Evolutionary conservation across 2,113 vertebrate genomes (phyloP).

Genomic region (Panurus biarmicus): DNA sequence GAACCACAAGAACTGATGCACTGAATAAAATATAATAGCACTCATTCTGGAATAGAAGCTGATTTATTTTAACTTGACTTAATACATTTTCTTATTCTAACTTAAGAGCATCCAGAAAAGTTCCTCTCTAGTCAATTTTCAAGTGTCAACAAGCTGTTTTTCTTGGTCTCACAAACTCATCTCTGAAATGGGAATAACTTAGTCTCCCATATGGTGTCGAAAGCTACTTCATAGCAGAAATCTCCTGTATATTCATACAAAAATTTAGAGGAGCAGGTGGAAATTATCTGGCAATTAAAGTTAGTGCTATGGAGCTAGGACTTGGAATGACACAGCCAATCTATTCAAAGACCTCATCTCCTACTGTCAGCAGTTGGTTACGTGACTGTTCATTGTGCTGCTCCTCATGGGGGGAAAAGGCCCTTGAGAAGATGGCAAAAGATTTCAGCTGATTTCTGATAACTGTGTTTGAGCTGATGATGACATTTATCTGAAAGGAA

Average conservation of each 20-base stretch:
- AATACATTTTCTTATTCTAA: slow-evolving; percentile 29
- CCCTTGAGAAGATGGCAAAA: not conserved
- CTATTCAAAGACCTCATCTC: slow-evolving; percentile 8
- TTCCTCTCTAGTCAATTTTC: slow-evolving; percentile 28
- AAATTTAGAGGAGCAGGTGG: slow-evolving; percentile 45
- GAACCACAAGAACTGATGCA: not conserved
- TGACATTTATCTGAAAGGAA: slow-evolving; percentile 35
- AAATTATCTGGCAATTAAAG: slow-evolving; percentile 57
- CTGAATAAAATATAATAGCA: not conserved
- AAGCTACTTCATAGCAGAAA: slow-evolving; percentile 30
- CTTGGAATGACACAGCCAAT: slow-evolving; percentile 3
- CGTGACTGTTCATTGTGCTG: not conserved
- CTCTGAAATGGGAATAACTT: slow-evolving; percentile 58
- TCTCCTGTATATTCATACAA: slow-evolving; percentile 51
- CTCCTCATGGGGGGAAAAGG: not conserved
- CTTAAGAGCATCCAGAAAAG: slow-evolving; percentile 36
- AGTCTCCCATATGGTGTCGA: slow-evolving; percentile 49
- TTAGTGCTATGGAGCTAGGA: slow-evolving; percentile 22
- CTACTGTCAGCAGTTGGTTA: slow-evolving; percentile 7
- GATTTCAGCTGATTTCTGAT: slow-evolving; percentile 10
- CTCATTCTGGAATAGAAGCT: not conserved
- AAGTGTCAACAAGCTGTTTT: slow-evolving; percentile 57
- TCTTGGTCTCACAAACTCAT: slow-evolving; percentile 44
- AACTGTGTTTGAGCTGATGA: not conserved
- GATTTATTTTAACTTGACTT: slow-evolving; percentile 28